Percentiles rank a stretch among this genome's conserved stretches.
Conservation (phyloP, 1,140 invertebrate species). For the Drosophila lowei region DNA sequence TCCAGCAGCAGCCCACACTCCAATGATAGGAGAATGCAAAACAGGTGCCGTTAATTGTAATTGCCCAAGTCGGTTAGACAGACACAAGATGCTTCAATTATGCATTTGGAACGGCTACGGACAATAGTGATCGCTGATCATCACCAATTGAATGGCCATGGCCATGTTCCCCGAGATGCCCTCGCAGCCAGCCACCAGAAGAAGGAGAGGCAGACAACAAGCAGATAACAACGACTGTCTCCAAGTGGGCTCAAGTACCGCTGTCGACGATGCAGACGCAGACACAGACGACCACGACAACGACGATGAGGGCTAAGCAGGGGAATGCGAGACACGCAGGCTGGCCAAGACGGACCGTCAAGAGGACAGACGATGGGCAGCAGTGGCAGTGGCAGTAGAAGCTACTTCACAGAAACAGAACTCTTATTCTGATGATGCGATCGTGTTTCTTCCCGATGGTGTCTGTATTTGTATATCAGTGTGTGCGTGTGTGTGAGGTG, state of each 20-base stretch:
- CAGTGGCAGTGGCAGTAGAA: constrained; percentile 38
- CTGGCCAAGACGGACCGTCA: constrained; percentile 60
- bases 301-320: constrained; percentile 26
- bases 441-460: constrained; percentile 33
- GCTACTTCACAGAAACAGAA: constrained; percentile 65
- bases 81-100: background rate
- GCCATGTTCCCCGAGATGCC: constrained; percentile 25
- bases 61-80: too few relatives aligned
- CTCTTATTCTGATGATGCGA: constrained; percentile 65
- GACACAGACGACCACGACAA: background rate
- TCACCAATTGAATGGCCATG: constrained; percentile 38
- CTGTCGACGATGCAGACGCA: constrained; percentile 2
- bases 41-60: too few relatives aligned
- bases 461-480: constrained; percentile 25
- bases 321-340: constrained; percentile 70
- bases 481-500: constrained; percentile 24
- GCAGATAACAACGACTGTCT: constrained; percentile 65
- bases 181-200: constrained; percentile 11
- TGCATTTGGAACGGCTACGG: background rate
- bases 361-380: constrained; percentile 8
- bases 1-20: too few relatives aligned
- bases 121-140: constrained; percentile 34
- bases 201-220: constrained; percentile 37
- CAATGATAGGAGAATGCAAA: too few relatives aligned
- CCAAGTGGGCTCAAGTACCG: constrained; percentile 73